phyloP scores from a whole-genome alignment of 37 sponge, comb jelly and placozoan genomes.

The Geodia barretti region DNA sequence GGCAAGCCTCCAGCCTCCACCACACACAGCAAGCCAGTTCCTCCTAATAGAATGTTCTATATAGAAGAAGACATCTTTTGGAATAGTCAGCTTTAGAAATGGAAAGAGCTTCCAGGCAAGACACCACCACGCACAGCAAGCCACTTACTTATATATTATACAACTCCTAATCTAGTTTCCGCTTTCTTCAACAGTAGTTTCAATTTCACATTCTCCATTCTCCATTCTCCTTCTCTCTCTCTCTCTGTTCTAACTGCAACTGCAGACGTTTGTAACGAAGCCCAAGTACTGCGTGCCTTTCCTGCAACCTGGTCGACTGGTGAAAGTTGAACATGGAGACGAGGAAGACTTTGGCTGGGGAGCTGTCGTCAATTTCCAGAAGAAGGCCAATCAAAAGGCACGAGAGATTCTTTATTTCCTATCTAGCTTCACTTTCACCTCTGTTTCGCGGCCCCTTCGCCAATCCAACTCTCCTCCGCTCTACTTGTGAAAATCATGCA shows the following conservation, averaged over 20 bases:
- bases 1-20: background rate
- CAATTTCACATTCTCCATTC: background rate
- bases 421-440: too few species aligned
- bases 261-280: slow-evolving; percentile 59
- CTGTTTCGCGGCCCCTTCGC: too few species aligned
- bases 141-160: too few species aligned
- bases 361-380: slow-evolving; percentile 93
- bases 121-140: background rate
- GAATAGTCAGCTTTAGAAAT: too few species aligned
- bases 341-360: slow-evolving; percentile 99
- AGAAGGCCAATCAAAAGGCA: slow-evolving; percentile 81
- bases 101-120: too few species aligned
- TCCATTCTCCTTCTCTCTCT: background rate
- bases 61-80: too few species aligned
- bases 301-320: slow-evolving; percentile 93
- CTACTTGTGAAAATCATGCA: too few species aligned
- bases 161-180: background rate
- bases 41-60: too few species aligned
- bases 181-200: too few species aligned
- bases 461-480: too few species aligned
- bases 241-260: background rate
- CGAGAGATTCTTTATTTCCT: too few species aligned
- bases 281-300: slow-evolving; percentile 91
- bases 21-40: background rate
- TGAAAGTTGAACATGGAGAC: slow-evolving; percentile 64